Evolutionary conservation across 2,113 vertebrate genomes (phyloP).

Genomic region (Andinoacara biseriatus): DNA sequence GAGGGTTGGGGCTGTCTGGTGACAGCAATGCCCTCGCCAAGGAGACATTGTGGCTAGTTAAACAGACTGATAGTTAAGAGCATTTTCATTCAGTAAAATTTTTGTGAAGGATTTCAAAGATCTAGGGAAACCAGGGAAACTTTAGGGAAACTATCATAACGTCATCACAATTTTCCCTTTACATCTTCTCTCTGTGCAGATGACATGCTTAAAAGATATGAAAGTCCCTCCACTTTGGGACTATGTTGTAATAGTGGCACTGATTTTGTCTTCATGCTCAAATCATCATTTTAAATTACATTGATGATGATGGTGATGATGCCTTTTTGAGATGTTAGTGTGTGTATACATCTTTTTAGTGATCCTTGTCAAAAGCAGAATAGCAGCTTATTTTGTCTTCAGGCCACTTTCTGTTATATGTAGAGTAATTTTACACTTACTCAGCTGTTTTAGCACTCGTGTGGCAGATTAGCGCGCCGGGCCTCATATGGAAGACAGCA

Average conservation of each 20-base stretch:
- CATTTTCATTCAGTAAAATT: not conserved
- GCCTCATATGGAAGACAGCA: not conserved
- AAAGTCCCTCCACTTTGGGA: not conserved
- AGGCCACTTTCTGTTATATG: slow-evolving; percentile 11
- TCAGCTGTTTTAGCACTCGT: slow-evolving; percentile 30
- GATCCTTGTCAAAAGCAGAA: not conserved
- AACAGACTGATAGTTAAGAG: not conserved
- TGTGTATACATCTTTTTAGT: not conserved
- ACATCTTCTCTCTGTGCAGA: not conserved
- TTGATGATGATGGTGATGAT: not conserved
- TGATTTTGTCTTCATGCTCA: not conserved
- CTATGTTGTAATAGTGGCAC: not conserved
- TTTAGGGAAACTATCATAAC: no score
- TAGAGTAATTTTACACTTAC: slow-evolving; percentile 37
- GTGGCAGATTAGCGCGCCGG: slow-evolving; percentile 17
- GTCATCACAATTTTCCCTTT: not conserved
- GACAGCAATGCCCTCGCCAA: not conserved
- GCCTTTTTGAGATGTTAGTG: not conserved
- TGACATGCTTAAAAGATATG: not conserved
- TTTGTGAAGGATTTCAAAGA: not conserved
- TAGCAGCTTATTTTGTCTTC: not conserved
- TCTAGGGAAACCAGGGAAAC: no score
- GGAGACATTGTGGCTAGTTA: not conserved
- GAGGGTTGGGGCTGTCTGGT: no score
- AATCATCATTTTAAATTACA: not conserved